Base-by-base conservation (phyloP, 2,797 vertebrate genomes). In the Gadopsis bispinosus region DNA sequence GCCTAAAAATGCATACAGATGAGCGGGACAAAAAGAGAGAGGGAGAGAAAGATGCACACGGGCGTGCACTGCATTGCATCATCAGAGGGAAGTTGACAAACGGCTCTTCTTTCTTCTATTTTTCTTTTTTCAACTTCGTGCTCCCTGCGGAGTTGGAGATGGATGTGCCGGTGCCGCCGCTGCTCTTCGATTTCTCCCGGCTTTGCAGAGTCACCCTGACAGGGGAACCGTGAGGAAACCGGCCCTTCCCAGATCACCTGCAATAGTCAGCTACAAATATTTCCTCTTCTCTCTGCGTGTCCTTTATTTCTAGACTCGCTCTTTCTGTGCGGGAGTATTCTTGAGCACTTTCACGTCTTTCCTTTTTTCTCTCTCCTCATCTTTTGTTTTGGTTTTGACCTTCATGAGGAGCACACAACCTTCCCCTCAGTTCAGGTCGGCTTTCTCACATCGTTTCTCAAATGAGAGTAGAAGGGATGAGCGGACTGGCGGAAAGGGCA, bases 141-240 rank as follows among this genome's bases (percentile, higher is more conserved):
- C 83, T 92, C 93, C 88, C 88, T 69, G 88, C 85, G 86, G 89
- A 92, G 84, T 73, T 76, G 80, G 74, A 86, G 83, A 90, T 80
- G 85, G 91, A 93, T 90, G 88, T 5, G 75, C 75, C 73, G 31
- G 68, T 83, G 83, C 73, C 3, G 33, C 75, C 31, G 81, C 69
- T 84, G 81, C 69, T 84, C 75, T 89, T 91, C 79, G 60, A 83
- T 87, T 89, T 85, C 83, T 82, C 75, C 47, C 11, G 19, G 81
- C 87, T 92, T 87, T 95, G 93, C 91, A 87, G 84, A 90, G 91
- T 95, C 93, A 93, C 92, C 83, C 83, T 79, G 76, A 86, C 86
- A 85, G 79, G 69, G 41, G 75, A 69, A 70, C 81, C 79, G 39
- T 75, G 50, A 86, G 53, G 77, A 80, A 35, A 83, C 81, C 79